Percentiles rank a stretch among this genome's conserved stretches.
phyloP scores from a whole-genome alignment of 2,888 invertebrate genomes.

The Dione vanillae region DNA sequence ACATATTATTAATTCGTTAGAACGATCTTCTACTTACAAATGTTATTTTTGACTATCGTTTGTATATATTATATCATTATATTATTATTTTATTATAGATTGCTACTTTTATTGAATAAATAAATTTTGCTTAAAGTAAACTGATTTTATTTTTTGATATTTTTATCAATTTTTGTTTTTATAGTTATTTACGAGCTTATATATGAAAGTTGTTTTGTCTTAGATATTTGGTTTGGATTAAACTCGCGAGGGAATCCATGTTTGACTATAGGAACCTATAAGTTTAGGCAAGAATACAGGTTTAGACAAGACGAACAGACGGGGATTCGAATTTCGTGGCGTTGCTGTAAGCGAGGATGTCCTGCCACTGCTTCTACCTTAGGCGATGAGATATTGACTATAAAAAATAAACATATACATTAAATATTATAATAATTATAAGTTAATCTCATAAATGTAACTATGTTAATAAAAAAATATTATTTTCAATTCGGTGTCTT shows the following conservation, averaged over 20 bases:
- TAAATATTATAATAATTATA: neutral
- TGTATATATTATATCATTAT: slow-evolving; percentile 65
- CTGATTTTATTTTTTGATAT: slow-evolving; percentile 20
- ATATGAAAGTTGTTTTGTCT: slow-evolving; percentile 10
- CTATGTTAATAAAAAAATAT: too few species aligned
- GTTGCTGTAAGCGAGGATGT: slow-evolving; percentile 46
- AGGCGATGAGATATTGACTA: slow-evolving; percentile 14
- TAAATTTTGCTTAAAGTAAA: slow-evolving; percentile 61
- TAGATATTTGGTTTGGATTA: slow-evolving; percentile 46
- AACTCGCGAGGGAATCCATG: slow-evolving; percentile 44
- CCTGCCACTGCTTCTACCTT: slow-evolving; percentile 45
- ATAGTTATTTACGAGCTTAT: neutral
- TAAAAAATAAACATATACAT: slow-evolving; percentile 33
- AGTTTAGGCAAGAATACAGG: slow-evolving; percentile 46
- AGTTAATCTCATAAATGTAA: too few species aligned
- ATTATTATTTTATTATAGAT: slow-evolving; percentile 66
- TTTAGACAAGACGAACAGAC: slow-evolving; percentile 16
- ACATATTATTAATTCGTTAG: slow-evolving; percentile 54
- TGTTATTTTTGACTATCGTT: slow-evolving; percentile 64
- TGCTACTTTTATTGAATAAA: slow-evolving; percentile 61
- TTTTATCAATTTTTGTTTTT: neutral
- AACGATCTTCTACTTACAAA: slow-evolving; percentile 59
- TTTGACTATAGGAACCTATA: slow-evolving; percentile 42
- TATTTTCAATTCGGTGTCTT: too few species aligned
- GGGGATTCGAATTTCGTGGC: slow-evolving; percentile 50